phyloP scores from a whole-genome alignment of 2,888 invertebrate genomes.

The Drosophila borborema region DNA sequence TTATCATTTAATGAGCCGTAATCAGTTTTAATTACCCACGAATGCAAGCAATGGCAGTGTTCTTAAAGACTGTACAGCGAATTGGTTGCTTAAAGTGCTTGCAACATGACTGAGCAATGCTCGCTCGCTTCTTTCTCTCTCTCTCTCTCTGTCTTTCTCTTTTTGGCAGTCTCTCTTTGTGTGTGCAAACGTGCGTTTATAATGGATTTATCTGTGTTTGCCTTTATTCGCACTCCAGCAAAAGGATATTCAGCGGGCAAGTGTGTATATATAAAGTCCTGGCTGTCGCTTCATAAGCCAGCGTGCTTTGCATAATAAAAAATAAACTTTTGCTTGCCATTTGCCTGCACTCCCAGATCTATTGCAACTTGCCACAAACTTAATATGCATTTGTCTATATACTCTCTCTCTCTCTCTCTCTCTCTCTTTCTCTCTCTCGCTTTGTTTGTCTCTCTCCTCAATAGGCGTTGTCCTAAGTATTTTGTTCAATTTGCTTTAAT shows the following conservation, averaged over 20 bases:
- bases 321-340: slow-evolving; percentile 43
- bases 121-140: neutral
- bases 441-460: slow-evolving; percentile 12
- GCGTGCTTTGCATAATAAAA: slow-evolving; percentile 70
- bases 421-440: neutral
- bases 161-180: slow-evolving; percentile 35
- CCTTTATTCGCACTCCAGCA: slow-evolving; percentile 46
- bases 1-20: slow-evolving; percentile 72
- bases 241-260: slow-evolving; percentile 43
- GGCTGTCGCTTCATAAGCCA: slow-evolving; percentile 39
- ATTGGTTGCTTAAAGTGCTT: slow-evolving; percentile 39
- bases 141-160: slow-evolving; percentile 4
- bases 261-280: slow-evolving; percentile 29
- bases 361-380: slow-evolving; percentile 52
- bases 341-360: slow-evolving; percentile 2
- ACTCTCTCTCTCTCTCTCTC: neutral
- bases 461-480: slow-evolving; percentile 30
- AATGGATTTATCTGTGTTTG: slow-evolving; percentile 71
- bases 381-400: slow-evolving; percentile 54
- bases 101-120: slow-evolving; percentile 24
- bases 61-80: slow-evolving; percentile 35
- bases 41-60: slow-evolving; percentile 27
- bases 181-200: slow-evolving; percentile 73
- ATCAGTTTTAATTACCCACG: slow-evolving; percentile 66
- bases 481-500: slow-evolving; percentile 20